Percentiles rank a stretch among this genome's conserved stretches.
Conservation (phyloP, 2,113 vertebrate genomes). For the Pipra filicauda region DNA sequence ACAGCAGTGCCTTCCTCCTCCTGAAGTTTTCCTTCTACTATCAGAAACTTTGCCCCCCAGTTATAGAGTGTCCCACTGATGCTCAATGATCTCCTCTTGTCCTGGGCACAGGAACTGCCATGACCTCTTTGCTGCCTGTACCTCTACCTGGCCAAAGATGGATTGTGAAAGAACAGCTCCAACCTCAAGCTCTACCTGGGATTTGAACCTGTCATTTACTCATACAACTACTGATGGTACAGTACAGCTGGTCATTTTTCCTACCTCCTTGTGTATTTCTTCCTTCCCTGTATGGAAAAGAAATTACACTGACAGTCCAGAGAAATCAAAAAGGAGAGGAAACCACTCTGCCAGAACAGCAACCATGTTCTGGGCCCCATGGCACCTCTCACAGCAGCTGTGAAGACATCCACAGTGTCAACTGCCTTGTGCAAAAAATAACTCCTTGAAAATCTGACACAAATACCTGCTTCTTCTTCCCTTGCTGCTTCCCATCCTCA, state of each 20-base stretch:
- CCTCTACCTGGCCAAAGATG: background rate
- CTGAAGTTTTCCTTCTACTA: background rate
- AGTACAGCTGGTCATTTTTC: background rate
- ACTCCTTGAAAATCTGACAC: background rate
- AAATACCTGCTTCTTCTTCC: background rate
- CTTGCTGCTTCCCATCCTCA: background rate
- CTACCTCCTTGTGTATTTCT: background rate
- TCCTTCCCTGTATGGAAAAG: background rate
- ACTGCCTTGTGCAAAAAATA: background rate
- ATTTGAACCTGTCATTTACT: background rate
- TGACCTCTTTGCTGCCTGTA: background rate
- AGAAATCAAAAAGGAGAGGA: background rate
- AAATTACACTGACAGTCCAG: background rate
- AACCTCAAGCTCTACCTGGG: background rate
- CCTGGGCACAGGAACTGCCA: background rate
- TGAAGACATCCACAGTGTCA: background rate
- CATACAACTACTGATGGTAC: background rate
- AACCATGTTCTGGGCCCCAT: background rate
- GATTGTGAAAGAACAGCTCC: background rate
- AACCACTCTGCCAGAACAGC: background rate
- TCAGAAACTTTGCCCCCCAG: background rate
- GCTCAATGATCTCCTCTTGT: background rate
- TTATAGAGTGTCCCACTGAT: background rate
- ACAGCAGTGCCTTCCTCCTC: background rate
- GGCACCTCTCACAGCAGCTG: background rate